phyloP scores from a whole-genome alignment of 2,113 vertebrate species.

The Corythaeola cristata region DNA sequence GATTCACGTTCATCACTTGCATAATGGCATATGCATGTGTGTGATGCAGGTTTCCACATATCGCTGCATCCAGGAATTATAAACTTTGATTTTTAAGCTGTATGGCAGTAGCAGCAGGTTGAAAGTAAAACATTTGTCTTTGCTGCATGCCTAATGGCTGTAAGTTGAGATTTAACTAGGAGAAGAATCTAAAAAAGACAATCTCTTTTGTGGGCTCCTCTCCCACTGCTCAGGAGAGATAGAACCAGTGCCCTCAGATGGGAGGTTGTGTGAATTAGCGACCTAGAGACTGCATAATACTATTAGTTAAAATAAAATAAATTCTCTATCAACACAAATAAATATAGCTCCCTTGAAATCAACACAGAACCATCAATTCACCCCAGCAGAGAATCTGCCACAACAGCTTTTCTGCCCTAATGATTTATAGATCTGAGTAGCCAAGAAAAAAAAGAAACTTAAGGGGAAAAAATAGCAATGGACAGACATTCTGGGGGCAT shows the following conservation, averaged over 20 bases:
- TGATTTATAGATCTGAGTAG: background rate
- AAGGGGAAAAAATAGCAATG: background rate
- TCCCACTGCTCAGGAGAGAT: background rate
- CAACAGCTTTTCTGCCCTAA: background rate
- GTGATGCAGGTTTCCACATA: background rate
- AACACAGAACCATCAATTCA: background rate
- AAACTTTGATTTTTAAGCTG: background rate
- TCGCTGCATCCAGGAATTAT: background rate
- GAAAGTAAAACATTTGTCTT: background rate
- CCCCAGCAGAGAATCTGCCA: background rate
- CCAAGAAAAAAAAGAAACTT: background rate
- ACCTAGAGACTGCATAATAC: background rate
- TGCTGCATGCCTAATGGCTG: background rate
- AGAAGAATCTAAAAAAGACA: background rate
- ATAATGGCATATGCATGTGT: background rate
- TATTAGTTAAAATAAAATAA: background rate
- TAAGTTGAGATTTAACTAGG: background rate
- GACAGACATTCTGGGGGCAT: background rate
- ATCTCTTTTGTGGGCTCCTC: background rate
- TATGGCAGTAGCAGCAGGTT: background rate
- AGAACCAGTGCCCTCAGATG: background rate
- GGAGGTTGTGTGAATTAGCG: background rate
- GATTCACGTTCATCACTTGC: fast-evolving
- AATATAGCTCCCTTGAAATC: background rate
- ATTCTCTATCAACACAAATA: background rate